phyloP scores from a whole-genome alignment of 1,140 invertebrate species.

The Temnothorax nylanderi region DNA sequence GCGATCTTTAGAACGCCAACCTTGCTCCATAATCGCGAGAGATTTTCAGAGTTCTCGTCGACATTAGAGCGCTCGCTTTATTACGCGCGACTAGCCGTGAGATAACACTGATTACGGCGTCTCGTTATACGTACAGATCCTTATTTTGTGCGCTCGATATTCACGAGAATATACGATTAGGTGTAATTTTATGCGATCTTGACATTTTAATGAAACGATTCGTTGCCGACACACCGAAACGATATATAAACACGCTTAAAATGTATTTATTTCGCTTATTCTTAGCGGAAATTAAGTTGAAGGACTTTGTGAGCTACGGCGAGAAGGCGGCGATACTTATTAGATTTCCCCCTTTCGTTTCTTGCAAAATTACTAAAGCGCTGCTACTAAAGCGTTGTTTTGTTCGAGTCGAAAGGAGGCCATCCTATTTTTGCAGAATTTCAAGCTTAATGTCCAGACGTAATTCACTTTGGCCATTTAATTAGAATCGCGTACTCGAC shows the following conservation, averaged over 20 bases:
- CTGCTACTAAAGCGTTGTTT: neutral
- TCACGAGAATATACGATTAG: neutral
- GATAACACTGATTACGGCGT: neutral
- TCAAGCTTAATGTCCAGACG: neutral
- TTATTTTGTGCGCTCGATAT: neutral
- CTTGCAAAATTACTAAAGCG: neutral
- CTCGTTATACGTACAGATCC: neutral
- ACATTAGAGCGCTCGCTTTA: neutral
- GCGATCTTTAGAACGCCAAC: slow-evolving; percentile 29
- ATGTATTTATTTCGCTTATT: slow-evolving; percentile 13
- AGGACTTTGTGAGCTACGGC: neutral
- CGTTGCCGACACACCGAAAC: too few species aligned
- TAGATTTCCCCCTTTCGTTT: slow-evolving; percentile 1
- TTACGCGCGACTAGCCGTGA: neutral
- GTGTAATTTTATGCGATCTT: neutral
- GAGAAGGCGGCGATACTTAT: neutral
- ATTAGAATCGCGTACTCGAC: slow-evolving; percentile 3
- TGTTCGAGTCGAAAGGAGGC: neutral
- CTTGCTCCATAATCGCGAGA: slow-evolving; percentile 43
- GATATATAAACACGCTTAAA: neutral
- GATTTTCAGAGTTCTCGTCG: slow-evolving; percentile 3
- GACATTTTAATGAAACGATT: neutral
- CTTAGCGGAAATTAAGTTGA: slow-evolving; percentile 1
- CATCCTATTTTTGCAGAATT: slow-evolving; percentile 20
- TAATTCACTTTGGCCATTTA: slow-evolving; percentile 44